Evolutionary conservation across 2,113 vertebrate genomes (phyloP), one percentile per base, ranked within the genome.

Genomic region (Jaculus jaculus): DNA sequence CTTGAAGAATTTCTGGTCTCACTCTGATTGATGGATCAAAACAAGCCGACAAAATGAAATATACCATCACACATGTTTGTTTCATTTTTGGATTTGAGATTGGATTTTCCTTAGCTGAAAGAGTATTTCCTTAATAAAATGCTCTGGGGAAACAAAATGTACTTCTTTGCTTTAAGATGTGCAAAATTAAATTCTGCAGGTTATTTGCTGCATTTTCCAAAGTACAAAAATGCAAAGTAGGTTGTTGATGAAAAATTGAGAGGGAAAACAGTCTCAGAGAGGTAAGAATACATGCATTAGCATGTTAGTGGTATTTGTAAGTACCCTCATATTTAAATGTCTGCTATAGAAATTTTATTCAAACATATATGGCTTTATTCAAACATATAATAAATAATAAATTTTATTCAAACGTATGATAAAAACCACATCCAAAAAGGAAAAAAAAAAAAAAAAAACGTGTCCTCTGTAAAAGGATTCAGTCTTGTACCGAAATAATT

Each of bases 41-140:
- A 95, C 86, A 95, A 96, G 93, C 94, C 90, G 94, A 92, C 93
- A 92, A 32, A 77, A 97, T 91, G 96, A 97, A 97, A 96, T 95
- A 90, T 74, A 91, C 91, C 0, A 32, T 54, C 82, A 54, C 26
- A 1, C 75, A 63, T 0, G 28, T 94, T 89, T 61, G 3, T 42
- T 92, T 92, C 87, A 73, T 86, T 71, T 96, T 94, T 93, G 80
- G 87, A 82, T 90, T 78, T 96, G 91, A 90, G 84, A 71, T 93
- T 85, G 95, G 84, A 94, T 96, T 90, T 97, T 95, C 93, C 95
- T 94, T 85, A 92, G 87, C 78, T 94, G 89, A 87, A 26, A 71
- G 80, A 97, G 95, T 87, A 95, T 93, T 89, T 81, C 91, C 94
- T 97, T 95, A 95, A 96, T 96, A 97, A 96, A 95, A 97, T 95